Evolutionary conservation across 1,140 invertebrate species (phyloP), one percentile per base, ranked within the genome.

Genomic region (Pseudomyrmex sp.): DNA sequence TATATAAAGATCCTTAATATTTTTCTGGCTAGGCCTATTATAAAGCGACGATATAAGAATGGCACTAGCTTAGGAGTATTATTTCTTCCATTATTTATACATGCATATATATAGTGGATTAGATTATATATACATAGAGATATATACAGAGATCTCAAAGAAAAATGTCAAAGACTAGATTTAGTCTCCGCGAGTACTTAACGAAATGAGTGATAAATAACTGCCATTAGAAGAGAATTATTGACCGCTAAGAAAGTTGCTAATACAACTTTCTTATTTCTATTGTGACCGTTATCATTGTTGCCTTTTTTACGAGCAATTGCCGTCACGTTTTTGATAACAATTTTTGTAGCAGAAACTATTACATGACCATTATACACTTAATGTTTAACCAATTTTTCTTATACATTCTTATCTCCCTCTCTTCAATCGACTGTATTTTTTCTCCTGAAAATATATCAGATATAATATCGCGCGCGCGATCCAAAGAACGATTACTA

Each of bases 1-100:
- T 70, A 12, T 68, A 15, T 59, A 85, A 35, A 35, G 5, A 58
- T 75, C 70, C 10, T 65, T 66, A 61, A 70, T 63, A 73, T 69
- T 88, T 88, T 79, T 59, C 79, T 46, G 87, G 62, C 62, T 82
- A 44, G 87, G 87, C 86, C 87, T 88, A 88, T 82, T 61, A 44
- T 13, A 15, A 76, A n/a, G 13, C 66, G 83, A 77, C 20, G 65
- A 82, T 15, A 69, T 73, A 70, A 88, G 68, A 72, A 86, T 56
- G 74, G 72, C 73, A 87, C 46, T 89, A 68, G 52, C 88, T 90
- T 93, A 92, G 88, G 75, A 23, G 88, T 90, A 91, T 91, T 92
- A 84, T 91, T 88, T 91, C 90, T 93, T 93, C 92, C 92, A 94
- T 76, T 93, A 93, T 93, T 93, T 93, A 92, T 91, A 92, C 77